Evolutionary conservation across 2,113 vertebrate genomes (phyloP), one percentile per base, ranked within the genome.

Genomic region (Dasyurus viverrinus): DNA sequence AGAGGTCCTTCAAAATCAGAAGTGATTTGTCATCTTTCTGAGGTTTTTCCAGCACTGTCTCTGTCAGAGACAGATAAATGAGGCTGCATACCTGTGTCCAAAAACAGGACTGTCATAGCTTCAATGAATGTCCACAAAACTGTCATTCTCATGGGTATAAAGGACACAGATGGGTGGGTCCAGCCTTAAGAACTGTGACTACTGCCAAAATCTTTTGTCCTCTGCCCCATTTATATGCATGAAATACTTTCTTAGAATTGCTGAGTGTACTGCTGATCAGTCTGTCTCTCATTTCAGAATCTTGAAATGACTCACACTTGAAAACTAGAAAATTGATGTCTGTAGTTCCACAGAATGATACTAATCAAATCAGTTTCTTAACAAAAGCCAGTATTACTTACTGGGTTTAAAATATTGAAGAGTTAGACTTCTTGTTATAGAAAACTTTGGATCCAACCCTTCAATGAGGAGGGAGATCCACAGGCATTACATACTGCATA

Each of bases 1-100:
- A 97, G 94, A 96, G 98, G 93, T 96, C 96, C 98, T 97, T 97
- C 94, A 96, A 97, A 97, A 96, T 95, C 94, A 96, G 93, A 95
- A 98, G 94, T 93, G 92, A 95, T 98, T 97, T 96, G 96, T 98
- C 97, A 97, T 97, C 94, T 97, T 97, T 84, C 94, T 97, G 97
- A 98, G 96, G 94, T 94, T 95, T 94, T 96, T 93, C 97, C 96
- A 97, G 68, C 94, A 53, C 90, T 53, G 50, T 97, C 96, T 95
- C 96, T 97, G 97, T 97, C 96, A 96, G 93, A 97, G 95, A 96
- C 96, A 98, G 97, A 98, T 96, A 96, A 98, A 98, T 96, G 97
- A 97, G 92, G 90, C 12, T 0, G 93, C 96, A 94, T 5, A 94
- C 93, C 94, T 96, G 95, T 97, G 96, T 96, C 94, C 95, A 94